Percentiles rank a stretch among this genome's conserved stretches.
Conservation (phyloP, 2,888 invertebrate species). For the Monopis laevigella region DNA sequence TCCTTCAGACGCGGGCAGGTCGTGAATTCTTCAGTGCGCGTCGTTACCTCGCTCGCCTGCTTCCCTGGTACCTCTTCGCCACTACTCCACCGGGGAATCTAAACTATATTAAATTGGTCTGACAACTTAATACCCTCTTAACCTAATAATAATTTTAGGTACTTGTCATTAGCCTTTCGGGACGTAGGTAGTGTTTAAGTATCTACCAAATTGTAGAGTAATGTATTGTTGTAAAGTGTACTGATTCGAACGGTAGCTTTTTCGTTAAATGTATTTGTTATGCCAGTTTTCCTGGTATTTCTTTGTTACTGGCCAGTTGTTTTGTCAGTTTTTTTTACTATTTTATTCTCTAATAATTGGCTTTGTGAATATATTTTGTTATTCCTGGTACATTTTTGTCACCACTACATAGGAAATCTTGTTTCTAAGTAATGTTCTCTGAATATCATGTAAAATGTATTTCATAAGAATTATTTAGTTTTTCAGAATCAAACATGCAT, state of each 20-base stretch:
- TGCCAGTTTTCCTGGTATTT: too few species aligned
- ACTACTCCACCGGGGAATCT: slow-evolving; percentile 4
- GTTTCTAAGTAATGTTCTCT: neutral
- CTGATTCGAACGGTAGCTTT: too few species aligned
- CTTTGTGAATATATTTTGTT: too few species aligned
- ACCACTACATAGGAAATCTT: too few species aligned
- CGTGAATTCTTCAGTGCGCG: slow-evolving; percentile 14
- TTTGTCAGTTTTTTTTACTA: too few species aligned
- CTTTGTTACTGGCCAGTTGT: too few species aligned
- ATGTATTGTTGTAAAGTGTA: too few species aligned
- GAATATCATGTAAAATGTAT: too few species aligned
- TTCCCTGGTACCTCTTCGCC: neutral
- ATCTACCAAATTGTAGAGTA: too few species aligned
- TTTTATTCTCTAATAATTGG: too few species aligned
- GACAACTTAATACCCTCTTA: neutral
- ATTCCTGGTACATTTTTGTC: too few species aligned
- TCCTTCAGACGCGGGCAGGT: slow-evolving; percentile 1
- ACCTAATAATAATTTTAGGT: neutral
- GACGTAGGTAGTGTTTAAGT: neutral
- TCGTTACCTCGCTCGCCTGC: slow-evolving; percentile 1
- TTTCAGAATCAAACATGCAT: neutral
- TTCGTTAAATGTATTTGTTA: too few species aligned
- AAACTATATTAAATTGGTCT: slow-evolving; percentile 1
- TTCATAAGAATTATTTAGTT: neutral
- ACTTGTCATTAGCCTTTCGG: neutral